These are phyloP conservation scores for Agrilus biguttatus DNA, from an alignment of 2,888 invertebrate genomes.

Conservation along the genomic window DNA sequence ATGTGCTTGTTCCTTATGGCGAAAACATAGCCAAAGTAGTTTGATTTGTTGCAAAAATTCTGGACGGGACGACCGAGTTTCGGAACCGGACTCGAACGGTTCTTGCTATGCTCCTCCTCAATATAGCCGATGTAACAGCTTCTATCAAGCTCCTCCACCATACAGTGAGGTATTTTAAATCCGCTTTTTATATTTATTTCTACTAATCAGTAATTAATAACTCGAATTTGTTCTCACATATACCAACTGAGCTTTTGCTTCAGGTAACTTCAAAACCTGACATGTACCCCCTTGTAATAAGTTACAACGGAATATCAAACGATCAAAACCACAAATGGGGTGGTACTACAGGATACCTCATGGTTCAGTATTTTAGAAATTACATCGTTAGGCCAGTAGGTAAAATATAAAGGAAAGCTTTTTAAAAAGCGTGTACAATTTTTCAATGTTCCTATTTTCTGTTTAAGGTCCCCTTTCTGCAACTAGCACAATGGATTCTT, in stretches of 20 bases:
- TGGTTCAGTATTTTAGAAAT: constrained; percentile 74
- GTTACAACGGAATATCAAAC: constrained; percentile 43
- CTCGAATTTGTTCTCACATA: too few species aligned
- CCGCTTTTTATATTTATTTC: not conserved
- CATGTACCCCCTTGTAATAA: constrained; percentile 71
- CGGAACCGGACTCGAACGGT: constrained; percentile 62
- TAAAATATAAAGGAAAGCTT: constrained; percentile 18
- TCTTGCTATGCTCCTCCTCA: constrained; percentile 73
- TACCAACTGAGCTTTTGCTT: constrained; percentile 11
- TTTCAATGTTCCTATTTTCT: not conserved
- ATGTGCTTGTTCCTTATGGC: constrained; percentile 54
- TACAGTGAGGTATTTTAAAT: constrained; percentile 56
- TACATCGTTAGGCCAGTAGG: constrained; percentile 61
- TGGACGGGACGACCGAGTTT: constrained; percentile 40
- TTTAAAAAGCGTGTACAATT: not conserved
- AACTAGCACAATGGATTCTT: constrained; percentile 72
- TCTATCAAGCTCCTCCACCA: constrained; percentile 70
- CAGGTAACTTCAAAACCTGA: constrained; percentile 79
- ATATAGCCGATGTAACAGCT: constrained; percentile 71
- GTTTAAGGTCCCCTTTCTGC: constrained; percentile 61
- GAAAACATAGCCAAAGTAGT: constrained; percentile 31
- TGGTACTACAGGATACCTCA: constrained; percentile 59
- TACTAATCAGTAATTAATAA: not conserved
- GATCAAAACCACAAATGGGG: constrained; percentile 50
- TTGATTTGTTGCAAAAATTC: constrained; percentile 30